These are phyloP conservation scores for Pachymerium ferrugineum DNA, from an alignment of 2,888 invertebrate genomes.

Conservation along the genomic window DNA sequence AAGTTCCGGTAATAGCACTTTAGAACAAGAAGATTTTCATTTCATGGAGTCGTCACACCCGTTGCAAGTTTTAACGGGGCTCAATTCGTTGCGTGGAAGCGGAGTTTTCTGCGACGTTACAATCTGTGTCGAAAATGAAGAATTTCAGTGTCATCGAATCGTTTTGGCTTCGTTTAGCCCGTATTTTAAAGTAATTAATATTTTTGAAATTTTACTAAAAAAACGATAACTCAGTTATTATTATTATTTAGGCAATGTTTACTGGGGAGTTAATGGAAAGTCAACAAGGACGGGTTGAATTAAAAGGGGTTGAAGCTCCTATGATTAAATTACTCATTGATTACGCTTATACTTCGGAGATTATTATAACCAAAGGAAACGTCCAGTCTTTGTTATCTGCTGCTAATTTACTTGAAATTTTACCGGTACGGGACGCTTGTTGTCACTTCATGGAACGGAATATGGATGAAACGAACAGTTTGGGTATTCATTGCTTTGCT, in stretches of 20 bases:
- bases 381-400: conserved; percentile 50
- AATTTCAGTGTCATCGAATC: conserved; percentile 48
- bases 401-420: conserved; percentile 49
- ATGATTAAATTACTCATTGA: conserved; percentile 48
- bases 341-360: conserved; percentile 49
- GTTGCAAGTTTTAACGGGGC: conserved; percentile 44
- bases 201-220: neutral
- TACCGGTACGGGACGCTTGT: conserved; percentile 49
- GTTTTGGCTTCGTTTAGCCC: conserved; percentile 51
- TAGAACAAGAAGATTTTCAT: conserved; percentile 44
- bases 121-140: conserved; percentile 46
- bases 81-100: conserved; percentile 45
- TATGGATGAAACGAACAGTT: conserved; percentile 51
- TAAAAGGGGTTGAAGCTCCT: conserved; percentile 49
- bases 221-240: neutral
- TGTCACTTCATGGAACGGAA: conserved; percentile 49
- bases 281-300: conserved; percentile 46
- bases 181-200: conserved; percentile 46
- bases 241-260: conserved; percentile 47
- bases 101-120: conserved; percentile 50
- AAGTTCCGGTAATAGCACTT: conserved; percentile 36
- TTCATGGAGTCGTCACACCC: conserved; percentile 47
- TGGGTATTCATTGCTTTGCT: conserved; percentile 53
- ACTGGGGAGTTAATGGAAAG: conserved; percentile 49
- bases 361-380: conserved; percentile 48